A percentile compares a stretch with the other conserved stretches of the same genome.
These are phyloP conservation scores for Myotis daubentonii DNA, from an alignment of 2,797 vertebrate species.

Conservation along the genomic window DNA sequence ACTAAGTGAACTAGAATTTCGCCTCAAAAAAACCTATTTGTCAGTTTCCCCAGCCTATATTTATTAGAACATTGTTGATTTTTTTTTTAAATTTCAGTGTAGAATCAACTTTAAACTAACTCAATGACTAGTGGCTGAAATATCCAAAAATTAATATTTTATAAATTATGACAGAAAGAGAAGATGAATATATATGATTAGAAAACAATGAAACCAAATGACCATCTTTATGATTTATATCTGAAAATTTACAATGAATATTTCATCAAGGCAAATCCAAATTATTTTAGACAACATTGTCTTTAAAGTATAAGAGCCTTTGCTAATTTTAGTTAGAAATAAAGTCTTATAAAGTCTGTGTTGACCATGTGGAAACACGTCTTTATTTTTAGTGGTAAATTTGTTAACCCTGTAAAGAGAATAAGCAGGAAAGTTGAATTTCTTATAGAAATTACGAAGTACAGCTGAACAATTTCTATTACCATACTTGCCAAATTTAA, in stretches of 20 bases:
- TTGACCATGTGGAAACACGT: neutral
- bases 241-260: neutral
- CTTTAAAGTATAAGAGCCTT: neutral
- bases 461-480: neutral
- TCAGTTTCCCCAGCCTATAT: neutral
- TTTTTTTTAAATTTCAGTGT: neutral
- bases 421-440: neutral
- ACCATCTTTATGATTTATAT: neutral
- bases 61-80: neutral
- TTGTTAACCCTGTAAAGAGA: neutral
- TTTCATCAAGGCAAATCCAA: slow-evolving; percentile 10
- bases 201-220: slow-evolving; percentile 20
- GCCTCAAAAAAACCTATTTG: neutral
- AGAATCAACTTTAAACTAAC: slow-evolving; percentile 16
- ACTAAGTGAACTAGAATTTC: neutral
- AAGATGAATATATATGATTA: neutral
- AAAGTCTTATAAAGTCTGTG: neutral
- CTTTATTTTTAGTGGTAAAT: slow-evolving; percentile 13
- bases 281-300: slow-evolving; percentile 9
- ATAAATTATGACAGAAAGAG: neutral
- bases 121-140: neutral
- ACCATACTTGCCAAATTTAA: neutral
- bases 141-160: neutral
- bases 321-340: neutral
- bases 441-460: slow-evolving; percentile 21